Evolutionary conservation across 2,113 vertebrate species (phyloP).

Genomic region (Trematocara marginatum): DNA sequence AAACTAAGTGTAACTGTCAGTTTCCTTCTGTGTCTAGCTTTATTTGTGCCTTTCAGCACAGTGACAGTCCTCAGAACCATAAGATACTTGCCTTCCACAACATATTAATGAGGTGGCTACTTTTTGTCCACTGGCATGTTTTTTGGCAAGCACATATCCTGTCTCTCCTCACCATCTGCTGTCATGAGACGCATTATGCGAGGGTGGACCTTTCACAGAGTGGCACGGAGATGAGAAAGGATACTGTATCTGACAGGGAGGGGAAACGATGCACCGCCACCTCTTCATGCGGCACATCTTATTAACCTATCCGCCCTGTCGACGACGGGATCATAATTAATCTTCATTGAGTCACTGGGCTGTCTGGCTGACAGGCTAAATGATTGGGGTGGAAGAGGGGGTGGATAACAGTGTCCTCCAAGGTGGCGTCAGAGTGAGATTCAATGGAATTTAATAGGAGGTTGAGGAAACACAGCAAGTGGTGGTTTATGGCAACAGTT

Average conservation of each 20-base stretch:
- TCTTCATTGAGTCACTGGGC: constrained; percentile 49
- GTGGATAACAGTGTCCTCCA: constrained; percentile 34
- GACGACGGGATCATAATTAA: constrained; percentile 54
- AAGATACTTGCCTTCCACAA: not conserved
- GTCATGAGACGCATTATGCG: not conserved
- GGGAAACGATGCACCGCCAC: not conserved
- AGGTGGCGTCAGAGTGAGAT: constrained; percentile 28
- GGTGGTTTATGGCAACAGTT: not conserved
- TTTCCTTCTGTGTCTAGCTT: not conserved
- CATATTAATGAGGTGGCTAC: not conserved
- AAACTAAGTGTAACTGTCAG: not conserved
- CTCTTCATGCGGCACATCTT: constrained; percentile 45
- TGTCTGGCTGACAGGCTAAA: constrained; percentile 55
- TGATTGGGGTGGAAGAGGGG: constrained; percentile 30
- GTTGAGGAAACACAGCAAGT: not conserved
- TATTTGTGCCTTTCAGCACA: not conserved
- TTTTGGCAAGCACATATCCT: not conserved
- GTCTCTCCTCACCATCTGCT: constrained; percentile 22
- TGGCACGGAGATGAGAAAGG: not conserved
- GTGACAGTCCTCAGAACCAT: not conserved
- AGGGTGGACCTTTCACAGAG: constrained; percentile 4
- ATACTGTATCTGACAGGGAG: constrained; percentile 21
- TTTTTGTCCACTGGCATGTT: not conserved
- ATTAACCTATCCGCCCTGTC: constrained; percentile 44
- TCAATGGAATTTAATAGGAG: constrained; percentile 21